phyloP scores from a whole-genome alignment of 2,113 vertebrate species.

The Calcarius ornatus region DNA sequence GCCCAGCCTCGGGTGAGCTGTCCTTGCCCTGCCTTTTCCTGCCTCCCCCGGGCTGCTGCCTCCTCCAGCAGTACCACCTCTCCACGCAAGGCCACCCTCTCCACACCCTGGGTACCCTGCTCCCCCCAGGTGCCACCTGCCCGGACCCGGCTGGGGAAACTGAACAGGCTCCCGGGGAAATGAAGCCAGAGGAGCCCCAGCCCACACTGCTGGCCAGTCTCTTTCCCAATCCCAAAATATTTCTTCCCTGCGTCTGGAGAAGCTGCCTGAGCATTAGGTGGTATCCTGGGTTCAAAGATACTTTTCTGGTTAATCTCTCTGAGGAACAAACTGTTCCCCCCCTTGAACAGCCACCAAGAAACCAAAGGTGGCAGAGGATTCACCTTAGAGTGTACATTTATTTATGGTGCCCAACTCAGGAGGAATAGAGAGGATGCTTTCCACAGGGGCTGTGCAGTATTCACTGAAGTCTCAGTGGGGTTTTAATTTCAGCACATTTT shows the following conservation, averaged over 20 bases:
- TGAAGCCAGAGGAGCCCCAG: not conserved
- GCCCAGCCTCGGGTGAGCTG: not conserved
- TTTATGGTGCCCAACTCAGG: not conserved
- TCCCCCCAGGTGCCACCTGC: not conserved
- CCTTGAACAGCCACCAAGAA: not conserved
- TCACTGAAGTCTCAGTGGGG: not conserved
- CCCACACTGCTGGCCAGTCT: not conserved
- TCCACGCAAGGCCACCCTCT: not conserved
- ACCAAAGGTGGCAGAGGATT: not conserved
- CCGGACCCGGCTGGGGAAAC: accelerated
- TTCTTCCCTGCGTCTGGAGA: not conserved
- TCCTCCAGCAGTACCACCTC: not conserved
- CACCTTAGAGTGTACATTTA: not conserved
- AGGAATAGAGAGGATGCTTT: not conserved
- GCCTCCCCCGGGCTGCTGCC: not conserved
- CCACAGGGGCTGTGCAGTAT: not conserved
- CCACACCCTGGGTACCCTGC: accelerated
- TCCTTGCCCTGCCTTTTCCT: not conserved
- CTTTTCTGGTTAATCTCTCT: not conserved
- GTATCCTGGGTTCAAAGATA: not conserved
- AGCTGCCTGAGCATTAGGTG: not conserved
- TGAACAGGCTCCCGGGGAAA: not conserved
- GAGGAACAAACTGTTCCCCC: not conserved
- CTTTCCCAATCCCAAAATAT: not conserved
- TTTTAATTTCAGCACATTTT: not conserved